phyloP scores from a whole-genome alignment of 2,113 vertebrate genomes.

The Malurus melanocephalus region DNA sequence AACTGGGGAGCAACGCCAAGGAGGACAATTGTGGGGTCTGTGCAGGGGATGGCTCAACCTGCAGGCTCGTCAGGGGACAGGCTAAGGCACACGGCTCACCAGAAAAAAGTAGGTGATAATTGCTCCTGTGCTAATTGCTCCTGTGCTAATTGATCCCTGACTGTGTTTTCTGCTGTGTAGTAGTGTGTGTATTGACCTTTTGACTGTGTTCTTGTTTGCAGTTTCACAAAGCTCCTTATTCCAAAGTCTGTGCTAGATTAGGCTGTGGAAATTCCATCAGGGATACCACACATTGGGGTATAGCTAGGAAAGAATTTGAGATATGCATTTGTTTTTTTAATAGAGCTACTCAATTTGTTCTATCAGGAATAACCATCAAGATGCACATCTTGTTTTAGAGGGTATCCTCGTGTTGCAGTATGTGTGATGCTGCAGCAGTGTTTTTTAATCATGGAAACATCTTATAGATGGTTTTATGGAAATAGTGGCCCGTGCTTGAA shows the following conservation, averaged over 20 bases:
- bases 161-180: not conserved
- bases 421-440: not conserved
- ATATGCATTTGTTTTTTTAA: not conserved
- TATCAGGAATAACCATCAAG: conserved; percentile 58
- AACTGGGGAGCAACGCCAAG: conserved; percentile 84
- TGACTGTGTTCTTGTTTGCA: conserved; percentile 22
- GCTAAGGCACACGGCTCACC: conserved; percentile 79
- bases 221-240: conserved; percentile 43
- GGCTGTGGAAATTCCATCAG: conserved; percentile 32
- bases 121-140: not conserved
- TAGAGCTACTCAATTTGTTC: conserved; percentile 10
- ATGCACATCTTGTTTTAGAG: conserved; percentile 36
- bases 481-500: not conserved
- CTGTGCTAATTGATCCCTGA: not conserved
- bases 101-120: conserved; percentile 83
- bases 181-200: not conserved
- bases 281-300: conserved; percentile 26
- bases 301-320: conserved; percentile 58
- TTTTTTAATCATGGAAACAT: conserved; percentile 50
- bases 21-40: conserved; percentile 92
- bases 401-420: conserved; percentile 28
- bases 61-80: conserved; percentile 90
- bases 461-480: conserved; percentile 16
- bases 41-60: conserved; percentile 85
- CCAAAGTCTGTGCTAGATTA: conserved; percentile 39